Conservation (phyloP, 2,888 invertebrate genomes). For the Oxycera nigricornis region DNA sequence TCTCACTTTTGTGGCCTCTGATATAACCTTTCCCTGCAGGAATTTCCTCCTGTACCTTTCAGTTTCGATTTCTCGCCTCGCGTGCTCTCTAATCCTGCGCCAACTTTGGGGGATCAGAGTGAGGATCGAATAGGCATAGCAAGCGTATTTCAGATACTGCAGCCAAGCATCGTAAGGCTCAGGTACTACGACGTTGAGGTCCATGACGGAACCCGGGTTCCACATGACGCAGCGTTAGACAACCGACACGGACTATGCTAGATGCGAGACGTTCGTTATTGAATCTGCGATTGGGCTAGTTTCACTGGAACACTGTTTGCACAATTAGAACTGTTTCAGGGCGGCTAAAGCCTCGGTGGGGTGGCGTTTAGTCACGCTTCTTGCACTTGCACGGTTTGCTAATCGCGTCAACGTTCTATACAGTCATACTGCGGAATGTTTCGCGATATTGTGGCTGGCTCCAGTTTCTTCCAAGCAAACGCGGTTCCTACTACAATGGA, state of each 20-base stretch:
- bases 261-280: background rate
- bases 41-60: constrained; percentile 49
- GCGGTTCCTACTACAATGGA: background rate
- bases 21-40: background rate
- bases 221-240: too few species aligned
- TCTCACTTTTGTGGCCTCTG: constrained; percentile 33
- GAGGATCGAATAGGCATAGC: constrained; percentile 55
- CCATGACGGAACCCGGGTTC: background rate
- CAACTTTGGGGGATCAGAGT: constrained; percentile 58
- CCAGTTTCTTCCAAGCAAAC: background rate
- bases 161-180: constrained; percentile 28
- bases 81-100: constrained; percentile 54
- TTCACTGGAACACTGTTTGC: background rate
- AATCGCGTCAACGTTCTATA: constrained; percentile 37
- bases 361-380: constrained; percentile 31
- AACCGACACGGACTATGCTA: background rate
- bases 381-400: constrained; percentile 37
- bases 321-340: constrained; percentile 10
- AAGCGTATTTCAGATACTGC: constrained; percentile 52
- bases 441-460: background rate
- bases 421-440: constrained; percentile 29
- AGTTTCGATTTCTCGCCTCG: constrained; percentile 54
- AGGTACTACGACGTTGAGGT: background rate
- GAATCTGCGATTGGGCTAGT: background rate
- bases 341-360: background rate